Evolutionary conservation across 2,888 invertebrate species (phyloP).

Genomic region (Theristus sp.): DNA sequence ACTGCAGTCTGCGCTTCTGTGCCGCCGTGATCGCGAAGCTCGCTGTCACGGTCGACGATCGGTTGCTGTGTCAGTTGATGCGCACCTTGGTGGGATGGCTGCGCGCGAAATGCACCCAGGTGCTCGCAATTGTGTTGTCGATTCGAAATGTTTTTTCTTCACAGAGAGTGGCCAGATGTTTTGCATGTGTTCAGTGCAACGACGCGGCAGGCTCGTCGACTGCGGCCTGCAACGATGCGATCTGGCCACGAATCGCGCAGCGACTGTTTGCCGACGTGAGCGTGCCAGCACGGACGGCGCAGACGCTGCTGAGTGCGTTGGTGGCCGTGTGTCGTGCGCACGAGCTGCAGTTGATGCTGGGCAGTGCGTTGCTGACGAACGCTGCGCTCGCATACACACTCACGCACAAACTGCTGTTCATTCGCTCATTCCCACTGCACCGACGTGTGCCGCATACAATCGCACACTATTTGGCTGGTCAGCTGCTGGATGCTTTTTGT

Average conservation of each 20-base stretch:
- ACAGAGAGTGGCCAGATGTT: not conserved
- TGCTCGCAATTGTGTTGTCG: not conserved
- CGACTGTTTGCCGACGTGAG: not conserved
- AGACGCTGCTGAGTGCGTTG: not conserved
- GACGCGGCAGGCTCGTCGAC: no score
- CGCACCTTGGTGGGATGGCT: not conserved
- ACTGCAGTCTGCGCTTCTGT: not conserved
- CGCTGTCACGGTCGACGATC: not conserved
- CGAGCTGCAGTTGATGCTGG: not conserved
- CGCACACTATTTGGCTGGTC: not conserved
- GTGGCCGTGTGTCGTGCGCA: not conserved
- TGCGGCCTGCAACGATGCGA: no score
- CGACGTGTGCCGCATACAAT: not conserved
- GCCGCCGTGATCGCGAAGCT: not conserved
- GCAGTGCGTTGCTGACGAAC: not conserved
- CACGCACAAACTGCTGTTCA: not conserved
- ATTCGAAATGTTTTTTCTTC: not conserved
- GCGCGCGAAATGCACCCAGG: not conserved
- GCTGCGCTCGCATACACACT: not conserved
- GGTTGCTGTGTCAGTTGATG: not conserved
- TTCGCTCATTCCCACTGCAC: not conserved
- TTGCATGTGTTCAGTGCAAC: no score
- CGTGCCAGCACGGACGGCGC: not conserved
- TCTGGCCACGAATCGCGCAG: not conserved
- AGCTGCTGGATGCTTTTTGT: no score